A percentile compares a stretch with the other conserved stretches of the same genome.
Conservation (phyloP, 2,797 vertebrate species). For the Periophthalmus magnuspinnatus region DNA sequence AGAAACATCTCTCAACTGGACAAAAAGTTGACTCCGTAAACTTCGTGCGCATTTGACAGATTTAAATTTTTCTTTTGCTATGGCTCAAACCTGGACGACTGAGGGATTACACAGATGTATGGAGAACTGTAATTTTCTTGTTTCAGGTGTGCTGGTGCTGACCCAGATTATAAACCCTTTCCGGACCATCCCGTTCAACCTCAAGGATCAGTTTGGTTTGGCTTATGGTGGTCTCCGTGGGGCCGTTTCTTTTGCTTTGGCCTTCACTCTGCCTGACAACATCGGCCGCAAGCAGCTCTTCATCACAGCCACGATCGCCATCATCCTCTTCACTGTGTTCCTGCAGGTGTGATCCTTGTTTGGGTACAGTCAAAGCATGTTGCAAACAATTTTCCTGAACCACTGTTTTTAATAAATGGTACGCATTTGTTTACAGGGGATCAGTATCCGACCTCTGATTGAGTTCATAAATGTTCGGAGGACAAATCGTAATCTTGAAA, state of each 20-base stretch:
- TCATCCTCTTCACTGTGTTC: conserved; percentile 97
- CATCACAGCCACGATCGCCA: conserved; percentile 88
- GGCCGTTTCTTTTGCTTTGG: conserved; percentile 93
- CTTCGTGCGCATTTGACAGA: too few relatives aligned
- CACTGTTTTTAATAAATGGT: not conserved
- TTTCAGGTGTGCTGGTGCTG: conserved; percentile 88
- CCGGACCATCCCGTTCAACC: conserved; percentile 91
- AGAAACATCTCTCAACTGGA: too few relatives aligned
- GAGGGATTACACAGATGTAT: too few relatives aligned
- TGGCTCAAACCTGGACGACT: too few relatives aligned
- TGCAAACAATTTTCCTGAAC: not conserved
- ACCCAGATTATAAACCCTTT: conserved; percentile 96
- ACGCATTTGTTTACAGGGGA: conserved; percentile 78
- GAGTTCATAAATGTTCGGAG: conserved; percentile 92
- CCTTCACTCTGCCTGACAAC: conserved; percentile 89
- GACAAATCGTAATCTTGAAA: conserved; percentile 87
- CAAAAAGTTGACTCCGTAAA: too few relatives aligned
- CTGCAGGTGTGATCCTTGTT: conserved; percentile 81
- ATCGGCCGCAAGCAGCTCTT: conserved; percentile 89
- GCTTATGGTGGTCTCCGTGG: conserved; percentile 94
- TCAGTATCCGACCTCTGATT: conserved; percentile 92
- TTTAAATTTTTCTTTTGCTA: too few relatives aligned
- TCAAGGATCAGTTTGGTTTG: conserved; percentile 96
- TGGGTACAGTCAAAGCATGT: not conserved
- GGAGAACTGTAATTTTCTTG: not conserved